These are phyloP conservation scores for Nipponia nippon DNA, from an alignment of 2,113 vertebrate species.

Conservation along the genomic window DNA sequence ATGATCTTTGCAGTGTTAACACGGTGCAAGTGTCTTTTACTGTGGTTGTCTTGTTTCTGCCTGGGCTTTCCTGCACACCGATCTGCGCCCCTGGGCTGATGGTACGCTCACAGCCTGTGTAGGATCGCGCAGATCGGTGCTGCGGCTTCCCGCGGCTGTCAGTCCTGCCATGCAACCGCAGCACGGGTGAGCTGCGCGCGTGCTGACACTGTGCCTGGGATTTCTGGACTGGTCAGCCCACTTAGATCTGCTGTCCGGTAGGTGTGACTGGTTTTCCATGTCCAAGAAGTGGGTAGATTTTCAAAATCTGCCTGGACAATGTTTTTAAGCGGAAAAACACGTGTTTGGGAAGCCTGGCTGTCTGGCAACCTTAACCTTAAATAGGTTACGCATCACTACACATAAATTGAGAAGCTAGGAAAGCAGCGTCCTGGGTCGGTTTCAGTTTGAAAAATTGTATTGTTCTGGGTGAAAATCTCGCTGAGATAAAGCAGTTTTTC, in stretches of 20 bases:
- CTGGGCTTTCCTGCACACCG: background rate
- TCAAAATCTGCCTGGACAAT: background rate
- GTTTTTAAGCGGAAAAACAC: background rate
- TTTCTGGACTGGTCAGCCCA: background rate
- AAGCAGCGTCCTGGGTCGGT: background rate
- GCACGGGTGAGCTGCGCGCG: fast-evolving
- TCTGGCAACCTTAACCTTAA: background rate
- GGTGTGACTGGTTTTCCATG: background rate
- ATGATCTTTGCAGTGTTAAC: background rate
- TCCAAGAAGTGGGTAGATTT: background rate
- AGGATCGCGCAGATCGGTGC: background rate
- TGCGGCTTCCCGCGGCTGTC: background rate
- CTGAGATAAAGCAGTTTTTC: background rate
- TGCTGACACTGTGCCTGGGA: background rate
- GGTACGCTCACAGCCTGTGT: background rate
- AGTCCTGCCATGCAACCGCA: background rate
- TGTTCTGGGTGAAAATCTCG: background rate
- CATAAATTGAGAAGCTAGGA: background rate
- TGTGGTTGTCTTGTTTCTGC: background rate
- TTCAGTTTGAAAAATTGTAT: background rate
- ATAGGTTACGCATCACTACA: background rate
- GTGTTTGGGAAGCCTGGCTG: background rate
- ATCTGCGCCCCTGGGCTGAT: background rate
- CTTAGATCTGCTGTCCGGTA: background rate
- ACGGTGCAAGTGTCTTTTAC: background rate